Percentiles rank a stretch among this genome's conserved stretches.
Conservation (phyloP, 2,888 invertebrate genomes). For the Scaptomyza tumidula region DNA sequence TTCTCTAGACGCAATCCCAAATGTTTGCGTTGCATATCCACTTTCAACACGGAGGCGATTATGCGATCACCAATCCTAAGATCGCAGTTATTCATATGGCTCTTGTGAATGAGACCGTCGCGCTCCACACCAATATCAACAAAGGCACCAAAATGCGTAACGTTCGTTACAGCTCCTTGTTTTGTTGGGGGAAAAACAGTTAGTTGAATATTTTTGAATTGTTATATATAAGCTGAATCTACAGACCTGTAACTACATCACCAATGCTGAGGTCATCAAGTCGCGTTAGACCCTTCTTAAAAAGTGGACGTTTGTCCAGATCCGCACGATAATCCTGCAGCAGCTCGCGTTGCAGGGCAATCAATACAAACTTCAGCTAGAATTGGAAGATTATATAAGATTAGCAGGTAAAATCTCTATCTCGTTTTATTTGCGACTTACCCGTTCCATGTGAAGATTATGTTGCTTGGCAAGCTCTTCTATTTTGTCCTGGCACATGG, state of each 20-base stretch:
- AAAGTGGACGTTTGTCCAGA: constrained; percentile 88
- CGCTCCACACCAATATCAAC: constrained; percentile 92
- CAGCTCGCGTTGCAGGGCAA: constrained; percentile 86
- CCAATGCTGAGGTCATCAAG: constrained; percentile 88
- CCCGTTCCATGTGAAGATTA: constrained; percentile 87
- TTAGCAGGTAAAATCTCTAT: neutral
- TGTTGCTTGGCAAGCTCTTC: constrained; percentile 85
- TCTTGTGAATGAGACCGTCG: constrained; percentile 89
- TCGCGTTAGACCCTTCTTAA: constrained; percentile 89
- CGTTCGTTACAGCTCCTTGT: constrained; percentile 91
- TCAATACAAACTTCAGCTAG: constrained; percentile 85
- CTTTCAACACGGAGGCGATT: constrained; percentile 87
- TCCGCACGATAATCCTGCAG: constrained; percentile 91
- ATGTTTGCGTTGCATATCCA: constrained; percentile 86
- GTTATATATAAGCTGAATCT: neutral
- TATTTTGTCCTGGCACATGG: constrained; percentile 59
- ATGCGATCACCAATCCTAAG: constrained; percentile 89
- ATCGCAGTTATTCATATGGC: constrained; percentile 86
- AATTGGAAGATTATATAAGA: constrained; percentile 15
- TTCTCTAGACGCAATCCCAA: constrained; percentile 86
- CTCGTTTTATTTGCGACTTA: constrained; percentile 76
- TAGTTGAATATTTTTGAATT: neutral
- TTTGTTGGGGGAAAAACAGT: neutral
- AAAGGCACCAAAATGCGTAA: constrained; percentile 96
- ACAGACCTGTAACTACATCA: constrained; percentile 87